A percentile compares a stretch with the other conserved stretches of the same genome.
Conservation (phyloP, 2,113 vertebrate species). For the Abramis brama region DNA sequence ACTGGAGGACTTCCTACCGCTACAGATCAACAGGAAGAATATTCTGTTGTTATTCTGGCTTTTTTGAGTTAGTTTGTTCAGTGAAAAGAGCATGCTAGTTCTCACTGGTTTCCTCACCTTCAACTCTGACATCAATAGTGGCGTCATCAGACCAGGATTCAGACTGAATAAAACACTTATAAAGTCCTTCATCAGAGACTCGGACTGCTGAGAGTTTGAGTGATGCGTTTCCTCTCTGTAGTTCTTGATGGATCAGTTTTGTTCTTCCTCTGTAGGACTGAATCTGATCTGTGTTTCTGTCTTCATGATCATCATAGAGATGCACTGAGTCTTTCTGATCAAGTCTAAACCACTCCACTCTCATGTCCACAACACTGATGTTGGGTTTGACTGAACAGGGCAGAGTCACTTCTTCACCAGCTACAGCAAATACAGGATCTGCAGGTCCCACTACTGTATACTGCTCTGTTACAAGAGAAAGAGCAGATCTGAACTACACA, state of each 20-base stretch:
- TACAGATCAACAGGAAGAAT: not conserved
- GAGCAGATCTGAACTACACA: not conserved
- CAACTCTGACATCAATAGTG: not conserved
- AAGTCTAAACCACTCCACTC: slow-evolving; percentile 29
- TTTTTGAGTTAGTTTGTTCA: too few species aligned
- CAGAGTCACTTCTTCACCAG: slow-evolving; percentile 40
- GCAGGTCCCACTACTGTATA: not conserved
- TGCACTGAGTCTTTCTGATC: not conserved
- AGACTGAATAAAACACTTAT: slow-evolving; percentile 14
- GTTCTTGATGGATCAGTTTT: slow-evolving; percentile 6
- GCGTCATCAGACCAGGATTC: not conserved
- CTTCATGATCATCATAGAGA: slow-evolving; percentile 21
- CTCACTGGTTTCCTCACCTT: not conserved
- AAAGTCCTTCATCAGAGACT: slow-evolving; percentile 1
- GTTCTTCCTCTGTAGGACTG: slow-evolving; percentile 41
- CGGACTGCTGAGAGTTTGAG: not conserved
- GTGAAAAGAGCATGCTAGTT: too few species aligned
- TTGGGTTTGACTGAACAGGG: slow-evolving; percentile 39
- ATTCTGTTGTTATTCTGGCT: too few species aligned
- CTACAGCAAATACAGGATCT: not conserved
- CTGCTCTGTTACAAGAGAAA: not conserved
- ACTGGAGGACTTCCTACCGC: not conserved
- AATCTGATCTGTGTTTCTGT: slow-evolving; percentile 5
- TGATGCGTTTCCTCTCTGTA: not conserved
- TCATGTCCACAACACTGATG: slow-evolving; percentile 29